Evolutionary conservation across 23 tunicate genomes (phyloP), one percentile per base, ranked within the genome.

Genomic region (Ciona savignyi): DNA sequence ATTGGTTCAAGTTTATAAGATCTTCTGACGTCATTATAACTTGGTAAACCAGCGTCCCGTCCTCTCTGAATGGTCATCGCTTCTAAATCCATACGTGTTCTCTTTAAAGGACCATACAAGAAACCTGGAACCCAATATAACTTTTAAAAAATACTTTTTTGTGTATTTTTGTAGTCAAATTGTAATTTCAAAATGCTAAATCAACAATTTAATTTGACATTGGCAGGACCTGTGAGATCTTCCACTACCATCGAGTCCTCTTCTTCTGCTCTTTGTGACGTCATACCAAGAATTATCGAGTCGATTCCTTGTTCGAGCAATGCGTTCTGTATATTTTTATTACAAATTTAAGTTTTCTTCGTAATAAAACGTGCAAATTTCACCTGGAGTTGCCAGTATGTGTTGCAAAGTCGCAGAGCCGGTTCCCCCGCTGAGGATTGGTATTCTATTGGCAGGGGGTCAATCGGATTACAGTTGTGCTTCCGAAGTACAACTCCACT

Each of bases 361-460:
- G 56, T 42, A 42, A 42, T 42, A 42, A 42, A 42, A 42, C 9
- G 56, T 42, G 56, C 15, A 42, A 42, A 6, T 42, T 49, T 6
- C 22, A 91, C 97, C 86, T 91, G 97, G 4, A 91, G 35, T 67
- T 77, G 80, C 86, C 90, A 91, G 31, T 84, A 91, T 19, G 91
- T 80, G 69, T 91, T 81, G 83, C 97, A 91, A 30, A 91, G 70
- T 62, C 97, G 33, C 76, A 91, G 42, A 25, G 97, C 97, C 1
- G 97, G 87, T 63, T 91, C 97, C 32, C 97, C 97, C 2, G 91
- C 86, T 0, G 97, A 91, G 23, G 33, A 62, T 2, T 70, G 76
- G 34, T 75, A 91, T 29, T 62, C 83, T 27, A 0, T 60, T 2
- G 97, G 87, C 30, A 91, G 35, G 3, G 97, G 97, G 32, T 71